Evolutionary conservation across 2,888 invertebrate genomes (phyloP), one percentile per base, ranked within the genome.

Genomic region (Eueremaeus valkanovi): DNA sequence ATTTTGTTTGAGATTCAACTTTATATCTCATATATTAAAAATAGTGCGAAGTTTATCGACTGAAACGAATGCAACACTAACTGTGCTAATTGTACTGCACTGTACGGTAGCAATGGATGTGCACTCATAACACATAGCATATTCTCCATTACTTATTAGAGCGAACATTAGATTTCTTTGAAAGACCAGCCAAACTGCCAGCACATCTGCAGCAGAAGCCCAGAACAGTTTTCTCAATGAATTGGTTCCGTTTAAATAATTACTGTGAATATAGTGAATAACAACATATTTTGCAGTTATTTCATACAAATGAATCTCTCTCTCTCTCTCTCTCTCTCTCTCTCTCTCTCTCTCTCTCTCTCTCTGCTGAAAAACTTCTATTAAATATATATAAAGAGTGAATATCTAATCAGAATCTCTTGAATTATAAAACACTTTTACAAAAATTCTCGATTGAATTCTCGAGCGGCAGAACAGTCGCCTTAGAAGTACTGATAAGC

Each of bases 21-120:
- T n/a, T n/a, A n/a, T n/a, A n/a, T n/a, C n/a, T n/a, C n/a, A 45
- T 45, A 45, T 45, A 45, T 45, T 45, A 45, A 45, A 40, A 45
- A 45, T 16, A 18, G 11, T 16, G 42, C 42, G 18, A 18, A 11
- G 18, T n/a, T n/a, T n/a, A 45, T 45, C 18, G 42, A 45, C 16
- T 45, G 42, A 45, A 45, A 45, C 18, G 13, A 45, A 45, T 45
- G 42, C 42, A 45, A n/a, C n/a, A n/a, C n/a, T 16, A 18, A 13
- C 42, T 16, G 42, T n/a, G n/a, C n/a, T n/a, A n/a, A n/a, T n/a
- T n/a, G n/a, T n/a, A n/a, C n/a, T n/a, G 18, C 6, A 8, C 42
- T 45, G 42, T 45, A 18, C 42, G 11, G 42, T 40, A 16, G 42
- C 6, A 8, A 11, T 45, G 42, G 42, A 13, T 45, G 6, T 45